Percentiles rank a stretch among this genome's conserved stretches.
Conservation (phyloP, 2,113 vertebrate genomes). For the Halichoerus grypus region DNA sequence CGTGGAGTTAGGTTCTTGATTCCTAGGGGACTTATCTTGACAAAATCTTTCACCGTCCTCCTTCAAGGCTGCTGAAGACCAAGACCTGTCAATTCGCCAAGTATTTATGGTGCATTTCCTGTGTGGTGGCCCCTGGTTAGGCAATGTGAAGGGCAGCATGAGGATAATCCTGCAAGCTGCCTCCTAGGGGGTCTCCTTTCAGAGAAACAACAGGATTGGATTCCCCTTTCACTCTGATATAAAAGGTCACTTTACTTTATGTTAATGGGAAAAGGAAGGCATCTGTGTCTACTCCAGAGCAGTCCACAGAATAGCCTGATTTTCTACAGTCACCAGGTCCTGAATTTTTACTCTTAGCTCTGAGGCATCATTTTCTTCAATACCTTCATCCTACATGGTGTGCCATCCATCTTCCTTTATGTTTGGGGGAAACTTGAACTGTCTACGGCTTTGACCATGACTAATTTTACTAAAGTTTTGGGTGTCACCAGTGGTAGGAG, state of each 20-base stretch:
- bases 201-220: not conserved
- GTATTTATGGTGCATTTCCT: not conserved
- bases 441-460: not conserved
- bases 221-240: not conserved
- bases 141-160: fast-evolving
- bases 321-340: not conserved
- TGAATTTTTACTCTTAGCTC: not conserved
- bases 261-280: not conserved
- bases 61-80: not conserved
- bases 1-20: not conserved
- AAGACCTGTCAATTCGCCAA: not conserved
- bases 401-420: not conserved
- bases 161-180: not conserved
- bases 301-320: not conserved
- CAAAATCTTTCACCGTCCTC: not conserved
- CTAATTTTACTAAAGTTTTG: not conserved
- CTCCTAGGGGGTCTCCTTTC: not conserved
- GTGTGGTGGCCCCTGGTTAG: not conserved
- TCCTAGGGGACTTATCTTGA: not conserved
- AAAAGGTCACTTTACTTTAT: not conserved
- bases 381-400: fast-evolving
- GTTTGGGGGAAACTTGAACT: not conserved
- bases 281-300: not conserved
- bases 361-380: not conserved
- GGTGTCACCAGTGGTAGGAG: not conserved